Evolutionary conservation across 2,113 vertebrate species (phyloP).

Genomic region (Polypterus senegalus): DNA sequence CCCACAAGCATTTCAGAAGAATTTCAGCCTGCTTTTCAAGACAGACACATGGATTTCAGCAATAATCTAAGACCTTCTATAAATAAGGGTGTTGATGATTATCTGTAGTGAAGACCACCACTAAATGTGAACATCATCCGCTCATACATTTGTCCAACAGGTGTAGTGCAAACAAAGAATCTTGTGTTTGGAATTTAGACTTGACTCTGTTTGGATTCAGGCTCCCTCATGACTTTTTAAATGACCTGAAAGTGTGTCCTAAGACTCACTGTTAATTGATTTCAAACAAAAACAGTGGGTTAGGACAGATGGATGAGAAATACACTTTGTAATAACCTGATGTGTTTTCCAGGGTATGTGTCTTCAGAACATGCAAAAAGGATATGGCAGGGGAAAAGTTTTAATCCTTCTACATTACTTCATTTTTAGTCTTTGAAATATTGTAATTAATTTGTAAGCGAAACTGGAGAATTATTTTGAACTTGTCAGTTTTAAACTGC

Average conservation of each 20-base stretch:
- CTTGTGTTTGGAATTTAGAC: background rate
- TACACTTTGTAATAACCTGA: no score
- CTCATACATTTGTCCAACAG: conserved; percentile 42
- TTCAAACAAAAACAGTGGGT: no score
- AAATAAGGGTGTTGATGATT: background rate
- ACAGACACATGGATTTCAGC: no score
- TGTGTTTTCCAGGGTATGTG: no score
- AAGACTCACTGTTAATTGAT: no score
- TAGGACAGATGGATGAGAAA: no score
- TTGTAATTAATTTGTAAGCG: conserved; percentile 4
- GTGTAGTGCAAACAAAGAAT: conserved; percentile 25
- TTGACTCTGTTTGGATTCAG: background rate
- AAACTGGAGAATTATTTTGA: conserved; percentile 7
- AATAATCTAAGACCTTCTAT: background rate
- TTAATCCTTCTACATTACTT: no score
- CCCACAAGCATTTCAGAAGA: no score
- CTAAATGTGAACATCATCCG: conserved; percentile 46
- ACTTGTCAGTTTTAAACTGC: no score
- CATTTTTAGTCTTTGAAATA: no score
- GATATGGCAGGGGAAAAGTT: no score
- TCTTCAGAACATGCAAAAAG: no score
- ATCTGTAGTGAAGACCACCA: background rate
- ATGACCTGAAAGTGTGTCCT: background rate
- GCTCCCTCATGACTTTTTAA: background rate
- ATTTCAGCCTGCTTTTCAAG: background rate